Percentiles rank a stretch among this genome's conserved stretches.
These are phyloP conservation scores for Acanthis flammea DNA, from an alignment of 2,797 vertebrate genomes.

Conservation along the genomic window DNA sequence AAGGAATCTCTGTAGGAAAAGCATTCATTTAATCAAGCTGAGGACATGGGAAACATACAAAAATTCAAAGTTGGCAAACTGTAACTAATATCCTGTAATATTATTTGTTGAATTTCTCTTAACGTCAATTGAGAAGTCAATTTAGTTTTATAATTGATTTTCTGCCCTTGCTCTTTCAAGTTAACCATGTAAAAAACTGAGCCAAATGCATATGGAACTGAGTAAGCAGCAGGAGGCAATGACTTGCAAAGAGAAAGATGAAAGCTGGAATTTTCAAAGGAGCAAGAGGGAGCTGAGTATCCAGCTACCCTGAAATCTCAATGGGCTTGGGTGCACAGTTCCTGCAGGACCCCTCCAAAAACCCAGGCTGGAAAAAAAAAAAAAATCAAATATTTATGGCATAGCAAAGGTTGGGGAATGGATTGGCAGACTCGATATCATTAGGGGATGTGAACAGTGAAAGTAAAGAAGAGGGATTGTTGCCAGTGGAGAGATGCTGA, in stretches of 20 bases:
- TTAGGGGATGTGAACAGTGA: neutral
- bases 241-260: conserved; percentile 39
- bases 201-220: conserved; percentile 33
- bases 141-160: conserved; percentile 70
- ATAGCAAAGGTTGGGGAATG: neutral
- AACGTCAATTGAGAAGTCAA: conserved; percentile 68
- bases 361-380: neutral
- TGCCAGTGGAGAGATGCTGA: neutral
- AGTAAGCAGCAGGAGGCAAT: conserved; percentile 25
- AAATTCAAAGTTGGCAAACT: conserved; percentile 53
- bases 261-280: conserved; percentile 56
- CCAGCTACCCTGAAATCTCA: neutral
- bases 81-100: conserved; percentile 66
- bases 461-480: neutral
- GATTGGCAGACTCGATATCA: neutral
- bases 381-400: neutral
- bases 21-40: conserved; percentile 42
- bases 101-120: conserved; percentile 67
- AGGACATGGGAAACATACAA: conserved; percentile 21
- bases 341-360: neutral
- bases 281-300: neutral
- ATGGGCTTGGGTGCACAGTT: neutral
- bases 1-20: conserved; percentile 21
- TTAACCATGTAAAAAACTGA: conserved; percentile 54
- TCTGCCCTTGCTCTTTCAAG: conserved; percentile 67